Evolutionary conservation across 2,113 vertebrate genomes (phyloP).

Genomic region (Nothoprocta perdicaria): DNA sequence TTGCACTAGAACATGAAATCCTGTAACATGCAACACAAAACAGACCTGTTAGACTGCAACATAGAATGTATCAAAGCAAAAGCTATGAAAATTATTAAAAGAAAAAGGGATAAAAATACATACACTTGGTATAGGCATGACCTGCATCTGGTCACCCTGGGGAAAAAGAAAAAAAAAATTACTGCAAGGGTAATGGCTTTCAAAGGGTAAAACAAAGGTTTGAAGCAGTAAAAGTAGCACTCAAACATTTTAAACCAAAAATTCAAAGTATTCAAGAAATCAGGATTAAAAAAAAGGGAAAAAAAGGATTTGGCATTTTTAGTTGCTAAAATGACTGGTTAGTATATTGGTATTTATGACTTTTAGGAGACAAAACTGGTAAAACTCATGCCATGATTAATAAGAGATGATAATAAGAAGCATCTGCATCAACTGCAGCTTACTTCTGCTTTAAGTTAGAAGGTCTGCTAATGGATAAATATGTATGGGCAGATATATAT

Average conservation of each 20-base stretch:
- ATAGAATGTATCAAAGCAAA: constrained; percentile 69
- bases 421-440: constrained; percentile 59
- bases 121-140: constrained; percentile 94
- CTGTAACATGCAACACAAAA: constrained; percentile 62
- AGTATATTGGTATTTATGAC: constrained; percentile 4
- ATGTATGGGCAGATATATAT: neutral
- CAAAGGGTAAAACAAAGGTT: constrained; percentile 67
- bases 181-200: constrained; percentile 70
- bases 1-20: constrained; percentile 39
- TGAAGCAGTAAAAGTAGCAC: constrained; percentile 45
- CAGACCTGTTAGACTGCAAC: constrained; percentile 63
- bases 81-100: constrained; percentile 69
- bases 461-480: neutral
- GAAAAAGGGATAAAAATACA: constrained; percentile 84
- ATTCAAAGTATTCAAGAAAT: constrained; percentile 54
- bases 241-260: constrained; percentile 60
- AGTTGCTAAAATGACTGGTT: constrained; percentile 50
- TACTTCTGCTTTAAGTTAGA: neutral
- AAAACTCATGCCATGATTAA: constrained; percentile 61
- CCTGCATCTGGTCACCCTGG: constrained; percentile 94
- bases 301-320: constrained; percentile 31
- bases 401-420: constrained; percentile 24
- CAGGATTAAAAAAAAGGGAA: constrained; percentile 17
- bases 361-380: constrained; percentile 53
- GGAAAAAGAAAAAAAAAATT: constrained; percentile 76